Evolutionary conservation across 2,888 invertebrate genomes (phyloP).

Genomic region (Lochmaea capreae): DNA sequence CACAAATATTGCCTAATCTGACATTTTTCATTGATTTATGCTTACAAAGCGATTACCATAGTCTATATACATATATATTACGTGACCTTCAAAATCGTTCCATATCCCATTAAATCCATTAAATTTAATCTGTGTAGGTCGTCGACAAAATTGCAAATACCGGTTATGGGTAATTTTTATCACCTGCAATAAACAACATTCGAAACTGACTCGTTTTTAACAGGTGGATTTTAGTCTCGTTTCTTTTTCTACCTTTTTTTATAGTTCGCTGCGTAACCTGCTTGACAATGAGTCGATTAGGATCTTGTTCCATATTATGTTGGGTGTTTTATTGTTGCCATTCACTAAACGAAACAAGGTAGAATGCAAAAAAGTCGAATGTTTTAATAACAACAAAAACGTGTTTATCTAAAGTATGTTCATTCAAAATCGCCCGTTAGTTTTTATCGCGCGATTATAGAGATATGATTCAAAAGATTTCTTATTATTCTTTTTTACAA

Average conservation of each 20-base stretch:
- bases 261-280: not conserved
- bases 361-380: not conserved
- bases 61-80: not conserved
- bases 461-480: not conserved
- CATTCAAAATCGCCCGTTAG: not conserved
- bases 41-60: conserved; percentile 12
- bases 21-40: not conserved
- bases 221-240: conserved; percentile 31
- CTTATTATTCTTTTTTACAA: too few species aligned
- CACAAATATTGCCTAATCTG: not conserved
- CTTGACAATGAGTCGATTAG: conserved; percentile 2
- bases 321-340: not conserved
- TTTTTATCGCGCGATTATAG: not conserved
- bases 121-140: conserved; percentile 35
- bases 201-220: conserved; percentile 33
- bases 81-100: conserved; percentile 33
- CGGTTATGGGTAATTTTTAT: conserved; percentile 31
- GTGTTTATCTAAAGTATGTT: not conserved
- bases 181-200: conserved; percentile 31
- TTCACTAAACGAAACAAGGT: conserved; percentile 2
- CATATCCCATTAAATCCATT: conserved; percentile 35
- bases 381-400: not conserved
- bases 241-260: conserved; percentile 7
- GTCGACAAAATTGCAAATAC: conserved; percentile 34
- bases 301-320: not conserved